Evolutionary conservation across 2,888 invertebrate species (phyloP).

Genomic region (Parnassius orleans): DNA sequence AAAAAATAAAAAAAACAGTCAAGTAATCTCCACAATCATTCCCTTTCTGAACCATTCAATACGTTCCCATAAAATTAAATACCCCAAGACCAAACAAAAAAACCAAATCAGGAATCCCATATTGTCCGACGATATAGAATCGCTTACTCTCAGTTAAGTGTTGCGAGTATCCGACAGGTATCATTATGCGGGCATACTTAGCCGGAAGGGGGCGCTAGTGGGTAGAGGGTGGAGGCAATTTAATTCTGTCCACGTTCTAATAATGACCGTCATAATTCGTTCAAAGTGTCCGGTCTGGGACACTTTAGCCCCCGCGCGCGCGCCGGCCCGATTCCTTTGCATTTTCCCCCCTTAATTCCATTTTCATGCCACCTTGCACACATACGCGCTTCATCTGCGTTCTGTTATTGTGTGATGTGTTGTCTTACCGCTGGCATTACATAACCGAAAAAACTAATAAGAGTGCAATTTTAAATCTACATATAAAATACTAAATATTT

Average conservation of each 20-base stretch:
- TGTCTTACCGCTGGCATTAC: neutral
- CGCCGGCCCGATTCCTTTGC: constrained; percentile 75
- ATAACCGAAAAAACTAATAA: no score
- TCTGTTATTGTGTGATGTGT: constrained; percentile 37
- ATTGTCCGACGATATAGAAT: constrained; percentile 47
- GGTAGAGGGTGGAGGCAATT: constrained; percentile 74
- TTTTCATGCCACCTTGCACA: constrained; percentile 79
- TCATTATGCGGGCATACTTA: constrained; percentile 78
- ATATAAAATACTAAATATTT: no score
- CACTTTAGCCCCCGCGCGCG: constrained; percentile 62
- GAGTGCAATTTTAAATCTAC: no score
- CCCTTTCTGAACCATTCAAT: constrained; percentile 30
- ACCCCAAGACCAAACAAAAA: constrained; percentile 31
- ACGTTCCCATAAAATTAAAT: constrained; percentile 30
- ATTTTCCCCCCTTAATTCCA: constrained; percentile 76
- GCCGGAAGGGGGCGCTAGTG: constrained; percentile 59
- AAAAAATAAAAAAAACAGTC: no score
- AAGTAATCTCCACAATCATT: neutral
- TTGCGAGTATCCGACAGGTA: constrained; percentile 74
- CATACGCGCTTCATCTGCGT: constrained; percentile 63
- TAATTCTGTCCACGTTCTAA: constrained; percentile 84
- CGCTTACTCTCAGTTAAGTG: constrained; percentile 60
- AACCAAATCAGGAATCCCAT: constrained; percentile 36
- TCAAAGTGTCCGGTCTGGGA: constrained; percentile 82
- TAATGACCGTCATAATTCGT: constrained; percentile 84